Evolutionary conservation across 1,140 invertebrate species (phyloP).

Genomic region (Aradophagus sp.): DNA sequence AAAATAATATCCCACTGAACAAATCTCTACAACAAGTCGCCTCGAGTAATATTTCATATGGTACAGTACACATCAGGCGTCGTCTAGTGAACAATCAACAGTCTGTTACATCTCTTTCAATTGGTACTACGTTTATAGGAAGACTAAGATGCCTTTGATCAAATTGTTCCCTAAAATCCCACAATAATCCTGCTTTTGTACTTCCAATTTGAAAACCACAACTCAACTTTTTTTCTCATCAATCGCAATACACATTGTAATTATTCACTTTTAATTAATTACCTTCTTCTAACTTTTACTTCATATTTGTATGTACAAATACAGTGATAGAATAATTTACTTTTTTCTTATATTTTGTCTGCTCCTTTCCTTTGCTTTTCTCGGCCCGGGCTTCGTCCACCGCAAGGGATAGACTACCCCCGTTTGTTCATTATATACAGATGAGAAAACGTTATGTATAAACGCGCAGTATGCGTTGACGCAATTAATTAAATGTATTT

Average conservation of each 20-base stretch:
- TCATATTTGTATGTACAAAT: slow-evolving; percentile 42
- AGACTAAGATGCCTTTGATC: slow-evolving; percentile 56
- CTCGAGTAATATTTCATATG: slow-evolving; percentile 14
- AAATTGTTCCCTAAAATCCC: slow-evolving; percentile 55
- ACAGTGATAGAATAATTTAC: slow-evolving; percentile 41
- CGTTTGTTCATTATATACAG: slow-evolving; percentile 31
- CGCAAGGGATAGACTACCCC: slow-evolving; percentile 12
- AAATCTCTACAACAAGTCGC: slow-evolving; percentile 27
- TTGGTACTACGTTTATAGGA: slow-evolving; percentile 48
- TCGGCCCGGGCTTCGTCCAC: too few species aligned
- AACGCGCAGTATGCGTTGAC: slow-evolving; percentile 17
- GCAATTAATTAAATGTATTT: slow-evolving; percentile 19
- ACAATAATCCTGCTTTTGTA: slow-evolving; percentile 53
- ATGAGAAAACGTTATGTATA: slow-evolving; percentile 40
- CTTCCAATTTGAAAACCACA: slow-evolving; percentile 36
- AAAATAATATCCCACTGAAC: slow-evolving; percentile 25
- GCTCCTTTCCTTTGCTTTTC: background rate
- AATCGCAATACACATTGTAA: slow-evolving; percentile 17
- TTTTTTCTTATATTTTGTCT: slow-evolving; percentile 10
- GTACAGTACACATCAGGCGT: slow-evolving; percentile 17
- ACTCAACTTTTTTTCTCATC: slow-evolving; percentile 17
- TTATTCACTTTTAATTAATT: slow-evolving; percentile 1
- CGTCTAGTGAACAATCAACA: slow-evolving; percentile 41
- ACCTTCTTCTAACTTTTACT: too few species aligned
- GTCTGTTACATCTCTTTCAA: slow-evolving; percentile 49